phyloP scores from a whole-genome alignment of 2,888 invertebrate species.

The Synergus umbraculus region DNA sequence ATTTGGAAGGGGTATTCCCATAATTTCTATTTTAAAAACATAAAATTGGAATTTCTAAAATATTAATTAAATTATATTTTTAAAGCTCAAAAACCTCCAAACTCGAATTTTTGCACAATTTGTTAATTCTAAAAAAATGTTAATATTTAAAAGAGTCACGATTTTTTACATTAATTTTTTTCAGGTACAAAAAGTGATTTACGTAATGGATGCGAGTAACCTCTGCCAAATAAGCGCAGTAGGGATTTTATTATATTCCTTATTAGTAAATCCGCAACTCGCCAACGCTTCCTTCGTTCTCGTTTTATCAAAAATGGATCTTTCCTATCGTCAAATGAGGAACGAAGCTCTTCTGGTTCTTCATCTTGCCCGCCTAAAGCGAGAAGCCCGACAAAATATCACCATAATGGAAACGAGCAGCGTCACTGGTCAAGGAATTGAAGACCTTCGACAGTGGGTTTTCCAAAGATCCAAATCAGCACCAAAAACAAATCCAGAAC shows the following conservation, averaged over 20 bases:
- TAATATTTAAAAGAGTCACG: too few relatives aligned
- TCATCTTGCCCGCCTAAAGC: conserved; percentile 84
- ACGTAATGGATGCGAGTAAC: conserved; percentile 91
- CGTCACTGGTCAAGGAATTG: conserved; percentile 84
- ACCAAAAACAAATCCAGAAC: background rate
- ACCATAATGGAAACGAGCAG: conserved; percentile 87
- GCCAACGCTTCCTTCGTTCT: conserved; percentile 83
- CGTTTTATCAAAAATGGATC: conserved; percentile 90
- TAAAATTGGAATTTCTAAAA: too few relatives aligned
- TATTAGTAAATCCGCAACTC: conserved; percentile 86
- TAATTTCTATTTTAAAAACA: too few relatives aligned
- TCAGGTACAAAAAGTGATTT: conserved; percentile 80
- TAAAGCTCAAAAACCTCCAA: too few relatives aligned
- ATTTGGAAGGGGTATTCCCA: conserved; percentile 80
- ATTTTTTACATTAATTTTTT: background rate
- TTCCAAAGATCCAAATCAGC: conserved; percentile 59
- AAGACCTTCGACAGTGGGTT: conserved; percentile 83
- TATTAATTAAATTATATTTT: too few relatives aligned
- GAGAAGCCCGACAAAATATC: conserved; percentile 84
- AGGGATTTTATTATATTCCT: conserved; percentile 87
- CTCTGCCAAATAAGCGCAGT: conserved; percentile 92
- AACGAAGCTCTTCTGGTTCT: conserved; percentile 91
- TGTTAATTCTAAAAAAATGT: too few relatives aligned
- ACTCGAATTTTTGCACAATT: too few relatives aligned
- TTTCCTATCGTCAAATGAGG: conserved; percentile 91